Evolutionary conservation across 2,113 vertebrate species (phyloP).

Genomic region (Sylvietta virens): DNA sequence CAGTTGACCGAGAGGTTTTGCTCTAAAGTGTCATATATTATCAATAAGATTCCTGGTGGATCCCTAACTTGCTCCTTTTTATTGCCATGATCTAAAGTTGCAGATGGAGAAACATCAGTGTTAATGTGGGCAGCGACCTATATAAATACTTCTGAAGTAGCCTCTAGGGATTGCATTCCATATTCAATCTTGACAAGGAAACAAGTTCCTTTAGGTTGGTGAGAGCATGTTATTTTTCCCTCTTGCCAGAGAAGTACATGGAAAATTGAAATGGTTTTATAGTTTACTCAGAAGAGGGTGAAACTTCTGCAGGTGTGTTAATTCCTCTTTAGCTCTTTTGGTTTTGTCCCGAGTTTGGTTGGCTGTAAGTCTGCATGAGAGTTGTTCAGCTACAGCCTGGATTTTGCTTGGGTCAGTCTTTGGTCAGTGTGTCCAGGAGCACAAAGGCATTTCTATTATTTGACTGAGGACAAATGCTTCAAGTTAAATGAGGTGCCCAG

Average conservation of each 20-base stretch:
- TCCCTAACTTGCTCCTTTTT: neutral
- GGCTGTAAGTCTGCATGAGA: neutral
- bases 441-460: neutral
- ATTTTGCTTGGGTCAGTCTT: neutral
- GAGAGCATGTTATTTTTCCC: neutral
- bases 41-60: neutral
- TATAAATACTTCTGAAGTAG: neutral
- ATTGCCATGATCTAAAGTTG: neutral
- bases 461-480: neutral
- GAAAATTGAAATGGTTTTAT: neutral
- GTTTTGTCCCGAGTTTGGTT: neutral
- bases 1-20: neutral
- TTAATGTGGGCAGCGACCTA: constrained; percentile 28
- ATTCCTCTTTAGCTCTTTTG: neutral
- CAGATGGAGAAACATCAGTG: neutral
- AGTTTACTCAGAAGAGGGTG: neutral
- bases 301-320: neutral
- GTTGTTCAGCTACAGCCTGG: neutral
- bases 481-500: neutral
- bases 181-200: neutral
- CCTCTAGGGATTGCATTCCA: neutral
- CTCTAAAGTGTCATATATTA: neutral
- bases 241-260: neutral
- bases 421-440: neutral
- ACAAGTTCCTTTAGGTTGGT: neutral